Conservation (phyloP, 2,888 invertebrate species). For the Lasioglossum vierecki region DNA sequence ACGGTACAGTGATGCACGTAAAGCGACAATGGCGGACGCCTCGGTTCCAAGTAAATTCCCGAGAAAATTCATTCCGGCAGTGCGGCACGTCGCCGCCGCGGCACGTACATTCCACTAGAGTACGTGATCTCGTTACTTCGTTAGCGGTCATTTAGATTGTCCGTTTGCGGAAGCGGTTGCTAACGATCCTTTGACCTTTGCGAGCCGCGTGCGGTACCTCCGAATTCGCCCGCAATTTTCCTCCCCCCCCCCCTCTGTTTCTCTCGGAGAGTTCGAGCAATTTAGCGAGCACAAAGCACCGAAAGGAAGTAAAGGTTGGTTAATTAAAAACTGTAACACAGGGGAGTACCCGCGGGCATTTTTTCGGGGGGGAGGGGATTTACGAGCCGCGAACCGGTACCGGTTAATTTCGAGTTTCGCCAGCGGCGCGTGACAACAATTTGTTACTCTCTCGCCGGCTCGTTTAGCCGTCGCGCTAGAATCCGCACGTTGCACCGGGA, state of each 20-base stretch:
- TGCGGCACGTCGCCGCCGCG: background rate
- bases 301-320: background rate
- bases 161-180: constrained; percentile 41
- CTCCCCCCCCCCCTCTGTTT: background rate
- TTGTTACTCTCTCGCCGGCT: constrained; percentile 46
- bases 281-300: background rate
- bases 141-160: constrained; percentile 49
- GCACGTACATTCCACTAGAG: constrained; percentile 14
- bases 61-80: constrained; percentile 38
- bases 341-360: background rate
- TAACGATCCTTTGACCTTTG: constrained; percentile 52
- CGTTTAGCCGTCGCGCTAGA: constrained; percentile 20
- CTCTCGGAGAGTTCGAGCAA: background rate
- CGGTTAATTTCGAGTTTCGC: constrained; percentile 57
- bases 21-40: background rate
- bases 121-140: constrained; percentile 58
- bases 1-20: background rate
- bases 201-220: background rate
- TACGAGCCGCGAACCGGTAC: constrained; percentile 19
- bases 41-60: constrained; percentile 25
- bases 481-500: background rate
- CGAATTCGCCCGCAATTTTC: background rate
- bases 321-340: constrained; percentile 22
- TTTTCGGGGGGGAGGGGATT: background rate
- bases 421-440: constrained; percentile 40